phyloP scores from a whole-genome alignment of 2,888 invertebrate species.

The Mongoloraphidia duomilia region DNA sequence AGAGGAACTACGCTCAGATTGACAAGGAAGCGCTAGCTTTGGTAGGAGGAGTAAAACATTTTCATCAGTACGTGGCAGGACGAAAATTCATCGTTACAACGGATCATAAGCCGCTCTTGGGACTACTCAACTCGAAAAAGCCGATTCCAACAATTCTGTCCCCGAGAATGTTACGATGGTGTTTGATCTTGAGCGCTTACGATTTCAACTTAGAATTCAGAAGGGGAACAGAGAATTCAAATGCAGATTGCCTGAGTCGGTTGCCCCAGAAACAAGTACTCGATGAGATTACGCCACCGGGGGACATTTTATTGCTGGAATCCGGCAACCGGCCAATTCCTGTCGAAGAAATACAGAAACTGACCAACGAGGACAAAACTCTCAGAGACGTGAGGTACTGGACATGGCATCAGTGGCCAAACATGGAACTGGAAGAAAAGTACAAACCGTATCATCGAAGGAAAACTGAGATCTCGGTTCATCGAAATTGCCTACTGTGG shows the following conservation, averaged over 20 bases:
- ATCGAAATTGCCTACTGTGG: too few species aligned
- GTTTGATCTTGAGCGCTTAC: neutral
- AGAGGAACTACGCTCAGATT: conserved; percentile 17
- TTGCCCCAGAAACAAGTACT: neutral
- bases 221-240: neutral
- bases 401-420: too few species aligned
- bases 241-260: neutral
- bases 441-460: too few species aligned
- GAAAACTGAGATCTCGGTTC: too few species aligned
- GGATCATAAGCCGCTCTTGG: conserved; percentile 8
- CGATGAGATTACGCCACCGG: neutral
- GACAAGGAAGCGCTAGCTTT: conserved; percentile 19
- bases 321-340: too few species aligned
- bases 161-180: neutral
- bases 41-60: conserved; percentile 22
- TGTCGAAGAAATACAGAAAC: too few species aligned
- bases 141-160: conserved; percentile 4
- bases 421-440: too few species aligned
- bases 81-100: conserved; percentile 8
- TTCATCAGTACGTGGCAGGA: conserved; percentile 24
- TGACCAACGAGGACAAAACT: too few species aligned
- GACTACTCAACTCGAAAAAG: conserved; percentile 8
- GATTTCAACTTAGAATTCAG: neutral
- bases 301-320: neutral
- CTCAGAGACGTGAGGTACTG: too few species aligned